These are phyloP conservation scores for Elegia similella DNA, from an alignment of 2,888 invertebrate species.

Conservation along the genomic window DNA sequence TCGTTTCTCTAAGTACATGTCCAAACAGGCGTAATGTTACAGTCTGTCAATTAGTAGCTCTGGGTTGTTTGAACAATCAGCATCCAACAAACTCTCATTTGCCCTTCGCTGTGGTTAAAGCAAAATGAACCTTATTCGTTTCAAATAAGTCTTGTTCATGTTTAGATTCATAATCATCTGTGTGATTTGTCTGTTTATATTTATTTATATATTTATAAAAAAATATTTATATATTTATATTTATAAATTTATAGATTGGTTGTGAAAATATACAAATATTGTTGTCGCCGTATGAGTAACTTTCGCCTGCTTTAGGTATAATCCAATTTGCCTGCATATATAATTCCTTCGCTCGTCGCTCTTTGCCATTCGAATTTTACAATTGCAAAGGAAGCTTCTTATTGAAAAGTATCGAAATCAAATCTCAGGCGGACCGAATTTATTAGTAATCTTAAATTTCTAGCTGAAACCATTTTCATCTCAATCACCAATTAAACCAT, in stretches of 20 bases:
- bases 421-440: too few relatives aligned
- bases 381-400: too few relatives aligned
- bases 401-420: too few relatives aligned
- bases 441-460: too few relatives aligned
- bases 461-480: too few relatives aligned
- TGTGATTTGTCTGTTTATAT: too few relatives aligned
- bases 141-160: background rate
- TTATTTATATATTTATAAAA: too few relatives aligned
- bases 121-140: background rate
- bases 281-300: background rate
- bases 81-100: conserved; percentile 1
- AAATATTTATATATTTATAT: too few relatives aligned
- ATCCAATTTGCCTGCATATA: background rate
- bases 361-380: too few relatives aligned
- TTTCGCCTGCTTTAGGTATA: background rate
- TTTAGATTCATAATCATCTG: too few relatives aligned
- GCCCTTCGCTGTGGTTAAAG: background rate
- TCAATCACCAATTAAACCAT: too few relatives aligned
- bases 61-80: conserved; percentile 2
- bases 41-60: conserved; percentile 2
- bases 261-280: background rate
- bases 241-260: background rate
- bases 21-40: conserved; percentile 9
- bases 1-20: background rate
- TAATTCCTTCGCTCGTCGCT: background rate